Conservation (phyloP, 2,113 vertebrate genomes). For the Lonchura striata region DNA sequence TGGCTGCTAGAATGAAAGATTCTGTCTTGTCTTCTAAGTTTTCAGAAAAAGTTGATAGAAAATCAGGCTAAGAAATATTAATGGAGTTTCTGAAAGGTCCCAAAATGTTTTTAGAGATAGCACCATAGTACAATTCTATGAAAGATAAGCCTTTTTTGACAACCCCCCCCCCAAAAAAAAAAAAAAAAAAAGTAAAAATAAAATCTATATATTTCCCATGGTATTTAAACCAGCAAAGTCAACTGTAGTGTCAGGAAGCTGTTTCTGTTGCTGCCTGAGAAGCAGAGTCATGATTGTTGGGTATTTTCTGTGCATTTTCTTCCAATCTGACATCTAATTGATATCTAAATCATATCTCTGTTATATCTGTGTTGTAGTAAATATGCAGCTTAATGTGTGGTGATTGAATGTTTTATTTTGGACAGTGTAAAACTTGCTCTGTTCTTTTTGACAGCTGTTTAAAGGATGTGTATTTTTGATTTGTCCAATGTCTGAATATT, state of each 20-base stretch:
- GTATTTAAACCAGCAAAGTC: neutral
- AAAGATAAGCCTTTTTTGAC: neutral
- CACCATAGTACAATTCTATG: neutral
- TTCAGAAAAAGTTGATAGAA: neutral
- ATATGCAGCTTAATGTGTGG: neutral
- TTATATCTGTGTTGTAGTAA: neutral
- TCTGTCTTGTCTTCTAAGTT: neutral
- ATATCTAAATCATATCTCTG: neutral
- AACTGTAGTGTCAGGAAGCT: neutral
- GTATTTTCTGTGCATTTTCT: neutral
- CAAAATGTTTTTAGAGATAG: neutral
- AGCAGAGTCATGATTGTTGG: neutral
- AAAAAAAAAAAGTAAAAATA: neutral
- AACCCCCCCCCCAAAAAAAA: neutral
- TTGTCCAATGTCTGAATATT: slow-evolving; percentile 29
- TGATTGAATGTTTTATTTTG: neutral
- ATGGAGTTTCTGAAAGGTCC: neutral
- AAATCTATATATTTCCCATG: neutral
- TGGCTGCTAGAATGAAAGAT: neutral
- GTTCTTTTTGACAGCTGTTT: neutral
- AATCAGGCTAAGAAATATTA: neutral
- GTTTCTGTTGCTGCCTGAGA: neutral
- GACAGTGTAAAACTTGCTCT: neutral
- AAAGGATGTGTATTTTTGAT: neutral
- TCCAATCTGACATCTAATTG: neutral